Conservation (phyloP, 1,140 invertebrate species). For the Diploscapter pachys region DNA sequence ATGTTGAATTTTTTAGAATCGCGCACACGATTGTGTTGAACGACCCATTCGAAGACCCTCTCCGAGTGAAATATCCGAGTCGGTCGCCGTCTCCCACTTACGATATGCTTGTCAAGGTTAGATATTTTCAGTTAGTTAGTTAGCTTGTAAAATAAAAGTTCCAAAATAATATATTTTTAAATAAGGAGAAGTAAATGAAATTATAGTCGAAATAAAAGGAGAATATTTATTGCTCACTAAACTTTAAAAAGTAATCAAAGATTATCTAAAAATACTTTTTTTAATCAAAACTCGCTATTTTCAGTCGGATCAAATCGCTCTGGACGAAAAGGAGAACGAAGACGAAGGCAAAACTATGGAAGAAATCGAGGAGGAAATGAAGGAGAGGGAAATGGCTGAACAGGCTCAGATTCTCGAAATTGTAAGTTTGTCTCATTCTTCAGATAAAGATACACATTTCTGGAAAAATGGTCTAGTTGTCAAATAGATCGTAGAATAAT, state of each 20-base stretch:
- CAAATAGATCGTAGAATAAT: too few relatives aligned
- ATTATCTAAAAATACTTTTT: too few relatives aligned
- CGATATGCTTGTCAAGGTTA: conserved; percentile 69
- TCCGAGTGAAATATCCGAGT: conserved; percentile 72
- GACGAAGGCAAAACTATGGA: conserved; percentile 75
- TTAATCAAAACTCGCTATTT: conserved; percentile 39
- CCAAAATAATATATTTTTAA: too few relatives aligned
- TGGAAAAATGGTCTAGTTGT: not conserved
- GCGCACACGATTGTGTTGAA: conserved; percentile 93
- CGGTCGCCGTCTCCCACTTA: conserved; percentile 81
- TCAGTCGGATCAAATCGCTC: conserved; percentile 80
- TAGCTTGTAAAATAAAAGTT: too few relatives aligned
- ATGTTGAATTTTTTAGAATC: conserved; percentile 66
- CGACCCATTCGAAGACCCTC: conserved; percentile 89
- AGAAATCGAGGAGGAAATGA: conserved; percentile 81
- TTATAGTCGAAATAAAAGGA: too few relatives aligned
- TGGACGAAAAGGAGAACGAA: conserved; percentile 92
- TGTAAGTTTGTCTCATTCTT: conserved; percentile 56
- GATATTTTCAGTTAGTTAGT: conserved; percentile 1
- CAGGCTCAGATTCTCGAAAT: conserved; percentile 96
- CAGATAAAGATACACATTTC: too few relatives aligned
- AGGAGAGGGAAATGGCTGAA: conserved; percentile 88
- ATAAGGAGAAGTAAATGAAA: too few relatives aligned
- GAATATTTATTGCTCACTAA: too few relatives aligned
- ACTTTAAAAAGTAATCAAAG: too few relatives aligned